Conservation (phyloP, 1,140 invertebrate genomes). For the Drosophila pseudoananassae region DNA sequence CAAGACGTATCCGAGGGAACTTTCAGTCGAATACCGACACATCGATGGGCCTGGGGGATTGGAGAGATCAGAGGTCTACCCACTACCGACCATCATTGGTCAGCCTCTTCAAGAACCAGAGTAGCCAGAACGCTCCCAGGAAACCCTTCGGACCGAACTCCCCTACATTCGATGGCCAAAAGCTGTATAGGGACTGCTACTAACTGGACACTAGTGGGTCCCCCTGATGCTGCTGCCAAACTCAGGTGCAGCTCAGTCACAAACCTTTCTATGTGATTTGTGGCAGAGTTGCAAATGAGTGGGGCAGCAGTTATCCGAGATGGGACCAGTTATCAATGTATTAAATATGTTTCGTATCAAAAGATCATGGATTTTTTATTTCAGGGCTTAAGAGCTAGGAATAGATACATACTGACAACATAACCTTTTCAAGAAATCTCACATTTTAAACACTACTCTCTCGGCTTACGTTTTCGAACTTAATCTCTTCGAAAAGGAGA, state of each 20-base stretch:
- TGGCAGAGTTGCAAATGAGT: slow-evolving; percentile 13
- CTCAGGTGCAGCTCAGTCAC: not conserved
- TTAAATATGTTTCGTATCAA: slow-evolving; percentile 25
- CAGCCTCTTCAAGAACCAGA: slow-evolving; percentile 13
- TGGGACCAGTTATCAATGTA: not conserved
- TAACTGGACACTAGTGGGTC: slow-evolving; percentile 1
- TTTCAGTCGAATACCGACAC: not conserved
- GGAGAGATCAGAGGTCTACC: slow-evolving; percentile 2
- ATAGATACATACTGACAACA: not conserved
- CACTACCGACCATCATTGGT: slow-evolving; percentile 13
- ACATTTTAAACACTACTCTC: not conserved
- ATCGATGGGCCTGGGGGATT: not conserved
- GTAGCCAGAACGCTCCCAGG: not conserved
- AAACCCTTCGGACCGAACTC: slow-evolving; percentile 6
- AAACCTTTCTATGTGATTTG: not conserved
- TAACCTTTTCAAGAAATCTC: not conserved
- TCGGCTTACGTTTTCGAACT: slow-evolving; percentile 1
- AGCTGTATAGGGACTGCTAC: slow-evolving; percentile 15
- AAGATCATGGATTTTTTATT: not conserved
- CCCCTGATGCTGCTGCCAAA: slow-evolving; percentile 1
- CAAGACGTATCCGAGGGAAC: no score
- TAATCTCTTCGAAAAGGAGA: not conserved
- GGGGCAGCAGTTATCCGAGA: not conserved
- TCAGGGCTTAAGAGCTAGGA: not conserved
- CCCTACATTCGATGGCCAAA: not conserved